Evolutionary conservation across 2,797 vertebrate species (phyloP).

Genomic region (Halcyon chelicuti): DNA sequence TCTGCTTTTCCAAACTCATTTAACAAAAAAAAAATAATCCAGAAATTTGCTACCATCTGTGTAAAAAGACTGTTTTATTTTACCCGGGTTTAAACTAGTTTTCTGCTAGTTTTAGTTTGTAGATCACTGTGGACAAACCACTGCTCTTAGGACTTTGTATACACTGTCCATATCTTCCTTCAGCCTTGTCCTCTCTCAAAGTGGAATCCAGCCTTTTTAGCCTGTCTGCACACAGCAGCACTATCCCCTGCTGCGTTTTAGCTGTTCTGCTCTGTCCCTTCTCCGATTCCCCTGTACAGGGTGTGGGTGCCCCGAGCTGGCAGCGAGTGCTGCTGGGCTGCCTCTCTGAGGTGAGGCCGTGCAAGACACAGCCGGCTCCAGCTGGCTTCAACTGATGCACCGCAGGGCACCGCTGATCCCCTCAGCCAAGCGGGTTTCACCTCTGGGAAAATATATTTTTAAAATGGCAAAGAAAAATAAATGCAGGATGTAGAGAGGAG

Average conservation of each 20-base stretch:
- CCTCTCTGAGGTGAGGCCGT: not conserved
- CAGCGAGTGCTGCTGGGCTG: not conserved
- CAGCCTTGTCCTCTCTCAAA: not conserved
- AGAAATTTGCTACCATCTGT: not conserved
- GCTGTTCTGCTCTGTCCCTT: not conserved
- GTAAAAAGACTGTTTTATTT: not conserved
- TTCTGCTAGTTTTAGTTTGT: not conserved
- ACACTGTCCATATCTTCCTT: rapidly evolving
- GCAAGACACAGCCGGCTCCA: not conserved
- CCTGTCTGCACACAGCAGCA: rapidly evolving
- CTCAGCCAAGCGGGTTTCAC: not conserved
- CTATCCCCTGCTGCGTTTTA: not conserved
- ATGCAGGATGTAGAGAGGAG: not conserved
- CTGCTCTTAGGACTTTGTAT: not conserved
- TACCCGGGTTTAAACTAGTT: not conserved
- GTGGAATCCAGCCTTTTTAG: not conserved
- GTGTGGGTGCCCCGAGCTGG: not conserved
- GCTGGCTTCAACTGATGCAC: not conserved
- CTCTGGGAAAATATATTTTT: not conserved
- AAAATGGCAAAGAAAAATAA: not conserved
- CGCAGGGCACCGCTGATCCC: not conserved
- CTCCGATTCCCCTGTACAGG: not conserved
- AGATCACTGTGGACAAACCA: not conserved
- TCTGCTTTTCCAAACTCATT: not conserved
- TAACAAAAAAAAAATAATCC: not conserved